A percentile compares a stretch with the other conserved stretches of the same genome.
Evolutionary conservation across 2,888 invertebrate genomes (phyloP).

Genomic region (Athrips mouffetella): DNA sequence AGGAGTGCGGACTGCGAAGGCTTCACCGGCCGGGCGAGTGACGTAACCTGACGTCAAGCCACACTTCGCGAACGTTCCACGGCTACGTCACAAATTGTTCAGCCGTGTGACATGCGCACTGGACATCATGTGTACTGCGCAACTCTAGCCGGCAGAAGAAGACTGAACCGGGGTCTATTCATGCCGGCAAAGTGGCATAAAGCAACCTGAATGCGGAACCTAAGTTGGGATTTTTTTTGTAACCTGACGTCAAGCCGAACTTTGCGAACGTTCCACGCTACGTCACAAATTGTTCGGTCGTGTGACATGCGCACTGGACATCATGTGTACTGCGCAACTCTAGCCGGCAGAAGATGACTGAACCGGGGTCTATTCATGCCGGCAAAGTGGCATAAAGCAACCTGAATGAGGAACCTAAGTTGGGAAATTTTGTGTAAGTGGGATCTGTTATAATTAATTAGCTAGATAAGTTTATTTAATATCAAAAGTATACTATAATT

Average conservation of each 20-base stretch:
- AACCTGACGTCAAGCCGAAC: slow-evolving; percentile 44
- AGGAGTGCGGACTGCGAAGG: slow-evolving; percentile 25
- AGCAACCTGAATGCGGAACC: neutral
- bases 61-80: slow-evolving; percentile 48
- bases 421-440: too few species aligned
- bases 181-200: neutral
- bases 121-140: slow-evolving; percentile 27
- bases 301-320: slow-evolving; percentile 31
- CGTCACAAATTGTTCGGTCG: slow-evolving; percentile 34
- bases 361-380: neutral
- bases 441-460: too few species aligned
- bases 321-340: slow-evolving; percentile 31
- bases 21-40: slow-evolving; percentile 32
- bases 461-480: too few species aligned
- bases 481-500: too few species aligned
- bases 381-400: neutral
- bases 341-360: too few species aligned
- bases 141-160: slow-evolving; percentile 26
- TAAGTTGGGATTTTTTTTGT: slow-evolving; percentile 26
- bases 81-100: slow-evolving; percentile 34
- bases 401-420: neutral
- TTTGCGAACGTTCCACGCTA: slow-evolving; percentile 49
- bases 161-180: neutral
- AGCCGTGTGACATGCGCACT: slow-evolving; percentile 32
- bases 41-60: slow-evolving; percentile 49